Evolutionary conservation across 2,113 vertebrate genomes (phyloP).

Genomic region (Oriolus oriolus): DNA sequence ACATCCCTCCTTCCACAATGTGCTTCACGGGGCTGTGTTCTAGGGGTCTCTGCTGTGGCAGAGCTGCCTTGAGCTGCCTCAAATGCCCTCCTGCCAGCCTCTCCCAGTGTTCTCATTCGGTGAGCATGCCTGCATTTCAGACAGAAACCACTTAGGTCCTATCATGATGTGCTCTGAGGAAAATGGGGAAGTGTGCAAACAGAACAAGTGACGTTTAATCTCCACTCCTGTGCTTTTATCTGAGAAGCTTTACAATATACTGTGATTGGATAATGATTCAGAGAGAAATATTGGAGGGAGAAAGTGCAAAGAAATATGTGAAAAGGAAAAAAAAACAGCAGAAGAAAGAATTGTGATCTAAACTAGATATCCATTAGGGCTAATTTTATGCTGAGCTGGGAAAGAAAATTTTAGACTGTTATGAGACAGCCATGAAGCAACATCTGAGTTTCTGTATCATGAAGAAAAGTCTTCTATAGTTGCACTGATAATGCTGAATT

Average conservation of each 20-base stretch:
- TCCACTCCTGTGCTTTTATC: background rate
- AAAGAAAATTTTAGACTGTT: background rate
- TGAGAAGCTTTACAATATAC: background rate
- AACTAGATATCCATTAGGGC: background rate
- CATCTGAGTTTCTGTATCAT: background rate
- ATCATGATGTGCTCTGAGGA: background rate
- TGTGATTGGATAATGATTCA: background rate
- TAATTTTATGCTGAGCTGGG: background rate
- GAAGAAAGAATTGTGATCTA: background rate
- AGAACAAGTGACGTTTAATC: background rate
- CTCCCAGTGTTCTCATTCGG: background rate
- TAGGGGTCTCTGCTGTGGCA: background rate
- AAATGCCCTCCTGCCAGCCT: background rate
- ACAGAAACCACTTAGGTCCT: background rate
- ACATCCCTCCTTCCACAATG: background rate
- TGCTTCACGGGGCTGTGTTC: rapidly evolving
- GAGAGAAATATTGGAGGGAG: background rate
- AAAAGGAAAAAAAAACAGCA: background rate
- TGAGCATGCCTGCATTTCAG: background rate
- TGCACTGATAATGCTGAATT: background rate
- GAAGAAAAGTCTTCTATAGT: background rate
- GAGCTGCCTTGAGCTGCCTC: background rate
- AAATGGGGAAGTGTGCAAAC: background rate
- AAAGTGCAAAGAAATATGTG: background rate
- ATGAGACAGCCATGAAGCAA: background rate